Conservation (phyloP, 1,140 invertebrate genomes). For the Linepithema humile region DNA sequence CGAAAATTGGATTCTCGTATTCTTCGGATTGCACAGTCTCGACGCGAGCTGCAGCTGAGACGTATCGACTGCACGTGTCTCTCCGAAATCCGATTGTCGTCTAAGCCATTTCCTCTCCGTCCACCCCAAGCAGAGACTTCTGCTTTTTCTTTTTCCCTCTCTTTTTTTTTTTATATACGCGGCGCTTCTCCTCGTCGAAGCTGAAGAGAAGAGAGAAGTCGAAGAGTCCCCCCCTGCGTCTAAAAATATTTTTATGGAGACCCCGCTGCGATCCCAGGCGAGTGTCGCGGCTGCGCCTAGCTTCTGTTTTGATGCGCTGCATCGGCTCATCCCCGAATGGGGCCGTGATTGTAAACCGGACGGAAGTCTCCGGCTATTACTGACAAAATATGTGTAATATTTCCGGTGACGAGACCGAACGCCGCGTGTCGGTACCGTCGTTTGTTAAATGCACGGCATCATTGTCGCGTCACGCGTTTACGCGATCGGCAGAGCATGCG, state of each 20-base stretch:
- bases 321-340: slow-evolving; percentile 52
- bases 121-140: slow-evolving; percentile 34
- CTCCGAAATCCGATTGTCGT: slow-evolving; percentile 73
- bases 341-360: slow-evolving; percentile 54
- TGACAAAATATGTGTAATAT: slow-evolving; percentile 63
- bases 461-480: neutral
- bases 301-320: slow-evolving; percentile 57
- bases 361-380: slow-evolving; percentile 56
- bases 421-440: neutral
- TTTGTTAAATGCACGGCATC: neutral
- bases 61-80: slow-evolving; percentile 82
- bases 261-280: slow-evolving; percentile 78
- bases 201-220: slow-evolving; percentile 14
- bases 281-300: slow-evolving; percentile 39
- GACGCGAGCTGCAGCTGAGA: slow-evolving; percentile 64
- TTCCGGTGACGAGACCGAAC: slow-evolving; percentile 48
- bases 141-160: slow-evolving; percentile 39
- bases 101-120: slow-evolving; percentile 76
- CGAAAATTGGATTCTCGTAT: slow-evolving; percentile 69
- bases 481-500: neutral
- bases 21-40: slow-evolving; percentile 54
- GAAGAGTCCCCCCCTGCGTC: slow-evolving; percentile 64
- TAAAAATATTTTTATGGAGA: slow-evolving; percentile 84
- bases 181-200: slow-evolving; percentile 44
- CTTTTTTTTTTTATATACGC: slow-evolving; percentile 58